Evolutionary conservation across 2,797 vertebrate species (phyloP).

Genomic region (Salarias fasciatus): DNA sequence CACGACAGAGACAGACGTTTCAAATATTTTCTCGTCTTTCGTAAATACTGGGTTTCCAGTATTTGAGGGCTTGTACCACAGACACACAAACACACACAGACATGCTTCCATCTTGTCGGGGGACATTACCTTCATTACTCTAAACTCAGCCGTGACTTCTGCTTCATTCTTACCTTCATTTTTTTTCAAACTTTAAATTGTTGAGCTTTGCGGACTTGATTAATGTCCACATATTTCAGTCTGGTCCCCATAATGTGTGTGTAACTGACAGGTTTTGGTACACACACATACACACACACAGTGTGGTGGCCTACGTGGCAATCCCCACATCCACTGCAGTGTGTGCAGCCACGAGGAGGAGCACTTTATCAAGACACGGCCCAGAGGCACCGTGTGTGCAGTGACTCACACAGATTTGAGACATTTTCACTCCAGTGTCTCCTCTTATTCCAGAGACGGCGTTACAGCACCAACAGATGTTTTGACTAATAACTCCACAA

Average conservation of each 20-base stretch:
- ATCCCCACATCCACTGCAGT: conserved; percentile 66
- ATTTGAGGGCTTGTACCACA: conserved; percentile 47
- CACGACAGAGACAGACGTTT: conserved; percentile 62
- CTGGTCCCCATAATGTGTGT: no score
- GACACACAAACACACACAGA: conserved; percentile 49
- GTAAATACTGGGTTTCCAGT: conserved; percentile 82
- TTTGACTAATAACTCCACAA: no score
- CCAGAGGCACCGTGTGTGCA: conserved; percentile 49
- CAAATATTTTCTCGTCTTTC: conserved; percentile 66
- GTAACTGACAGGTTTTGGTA: no score
- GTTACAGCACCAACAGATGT: no score
- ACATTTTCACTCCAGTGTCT: conserved; percentile 17
- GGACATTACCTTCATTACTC: no score
- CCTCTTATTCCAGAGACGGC: conserved; percentile 8
- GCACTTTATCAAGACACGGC: conserved; percentile 49
- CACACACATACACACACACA: conserved; percentile 36
- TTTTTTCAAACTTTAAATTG: no score
- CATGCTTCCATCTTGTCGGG: no score
- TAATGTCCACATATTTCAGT: no score
- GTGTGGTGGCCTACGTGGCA: conserved; percentile 85
- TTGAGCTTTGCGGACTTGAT: no score
- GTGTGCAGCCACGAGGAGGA: conserved; percentile 74
- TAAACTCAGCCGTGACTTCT: no score
- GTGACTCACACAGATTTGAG: conserved; percentile 28
- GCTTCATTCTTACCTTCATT: no score